Evolutionary conservation across 2,888 invertebrate species (phyloP).

Genomic region (Gymnocheta viridis): DNA sequence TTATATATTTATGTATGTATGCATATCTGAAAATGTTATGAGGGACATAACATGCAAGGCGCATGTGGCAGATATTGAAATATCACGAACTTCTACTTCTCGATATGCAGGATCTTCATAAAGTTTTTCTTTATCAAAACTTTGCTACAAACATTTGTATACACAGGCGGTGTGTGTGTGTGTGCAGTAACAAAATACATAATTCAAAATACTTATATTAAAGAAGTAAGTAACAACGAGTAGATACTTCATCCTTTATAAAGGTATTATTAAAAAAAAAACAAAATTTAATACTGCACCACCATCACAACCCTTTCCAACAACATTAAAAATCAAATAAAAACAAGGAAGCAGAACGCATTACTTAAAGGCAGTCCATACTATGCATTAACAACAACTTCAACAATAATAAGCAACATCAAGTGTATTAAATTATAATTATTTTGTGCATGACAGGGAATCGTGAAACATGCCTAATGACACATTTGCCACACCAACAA

Average conservation of each 20-base stretch:
- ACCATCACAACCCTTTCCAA: not conserved
- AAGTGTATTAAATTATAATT: slow-evolving; percentile 81
- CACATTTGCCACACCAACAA: slow-evolving; percentile 78
- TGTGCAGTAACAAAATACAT: not conserved
- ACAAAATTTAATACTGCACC: slow-evolving; percentile 16
- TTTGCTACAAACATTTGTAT: not conserved
- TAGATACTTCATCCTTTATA: slow-evolving; percentile 42
- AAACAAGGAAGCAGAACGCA: slow-evolving; percentile 1
- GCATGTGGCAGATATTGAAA: not conserved
- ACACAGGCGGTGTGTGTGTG: no score
- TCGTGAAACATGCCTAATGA: slow-evolving; percentile 79
- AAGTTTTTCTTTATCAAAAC: not conserved
- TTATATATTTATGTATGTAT: not conserved
- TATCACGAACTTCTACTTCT: not conserved
- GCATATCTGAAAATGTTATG: not conserved
- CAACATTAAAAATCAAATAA: not conserved
- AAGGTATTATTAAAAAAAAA: slow-evolving; percentile 21
- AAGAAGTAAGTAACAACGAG: slow-evolving; percentile 40
- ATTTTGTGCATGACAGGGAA: slow-evolving; percentile 80
- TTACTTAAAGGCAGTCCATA: slow-evolving; percentile 42
- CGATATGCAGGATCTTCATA: not conserved
- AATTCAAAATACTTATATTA: slow-evolving; percentile 1
- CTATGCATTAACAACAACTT: slow-evolving; percentile 15
- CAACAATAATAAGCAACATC: slow-evolving; percentile 64
- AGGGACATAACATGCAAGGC: not conserved